phyloP scores from a whole-genome alignment of 2,113 vertebrate genomes.

The Lasiurus cinereus region DNA sequence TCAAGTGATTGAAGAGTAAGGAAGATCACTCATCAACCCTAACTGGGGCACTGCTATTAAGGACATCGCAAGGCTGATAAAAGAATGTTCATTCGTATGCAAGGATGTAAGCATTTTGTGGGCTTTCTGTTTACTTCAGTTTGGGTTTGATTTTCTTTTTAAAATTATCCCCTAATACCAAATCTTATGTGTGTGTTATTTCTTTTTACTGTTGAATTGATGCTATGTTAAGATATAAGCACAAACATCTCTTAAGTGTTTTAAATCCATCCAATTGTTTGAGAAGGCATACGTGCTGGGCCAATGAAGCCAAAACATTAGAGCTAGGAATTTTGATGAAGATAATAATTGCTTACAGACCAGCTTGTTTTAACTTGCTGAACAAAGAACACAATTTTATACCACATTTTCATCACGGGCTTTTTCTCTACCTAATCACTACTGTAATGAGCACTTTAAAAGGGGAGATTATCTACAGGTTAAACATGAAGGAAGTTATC shows the following conservation, averaged over 20 bases:
- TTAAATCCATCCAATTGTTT: constrained; percentile 83
- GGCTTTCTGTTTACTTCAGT: constrained; percentile 68
- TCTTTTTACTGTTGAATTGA: constrained; percentile 80
- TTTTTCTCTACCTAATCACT: constrained; percentile 72
- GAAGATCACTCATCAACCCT: background rate
- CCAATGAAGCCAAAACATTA: constrained; percentile 82
- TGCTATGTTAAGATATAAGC: constrained; percentile 82
- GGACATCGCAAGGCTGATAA: constrained; percentile 1
- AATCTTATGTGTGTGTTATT: constrained; percentile 52
- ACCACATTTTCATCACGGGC: constrained; percentile 70
- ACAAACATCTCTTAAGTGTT: constrained; percentile 79
- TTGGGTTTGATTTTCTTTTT: constrained; percentile 71
- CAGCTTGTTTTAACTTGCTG: constrained; percentile 82
- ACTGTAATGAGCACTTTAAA: constrained; percentile 72
- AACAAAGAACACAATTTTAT: constrained; percentile 78
- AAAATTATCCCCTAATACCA: constrained; percentile 68
- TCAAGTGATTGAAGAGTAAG: constrained; percentile 50
- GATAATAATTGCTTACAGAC: constrained; percentile 85
- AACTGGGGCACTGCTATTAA: background rate
- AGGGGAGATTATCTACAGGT: constrained; percentile 71
- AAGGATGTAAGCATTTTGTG: background rate
- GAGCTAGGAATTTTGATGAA: constrained; percentile 83
- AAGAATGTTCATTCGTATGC: constrained; percentile 16
- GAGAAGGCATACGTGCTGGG: constrained; percentile 81
- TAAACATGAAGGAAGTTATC: constrained; percentile 78